A percentile compares a stretch with the other conserved stretches of the same genome.
phyloP scores from a whole-genome alignment of 2,113 vertebrate genomes.

The Corythornis vintsioides region DNA sequence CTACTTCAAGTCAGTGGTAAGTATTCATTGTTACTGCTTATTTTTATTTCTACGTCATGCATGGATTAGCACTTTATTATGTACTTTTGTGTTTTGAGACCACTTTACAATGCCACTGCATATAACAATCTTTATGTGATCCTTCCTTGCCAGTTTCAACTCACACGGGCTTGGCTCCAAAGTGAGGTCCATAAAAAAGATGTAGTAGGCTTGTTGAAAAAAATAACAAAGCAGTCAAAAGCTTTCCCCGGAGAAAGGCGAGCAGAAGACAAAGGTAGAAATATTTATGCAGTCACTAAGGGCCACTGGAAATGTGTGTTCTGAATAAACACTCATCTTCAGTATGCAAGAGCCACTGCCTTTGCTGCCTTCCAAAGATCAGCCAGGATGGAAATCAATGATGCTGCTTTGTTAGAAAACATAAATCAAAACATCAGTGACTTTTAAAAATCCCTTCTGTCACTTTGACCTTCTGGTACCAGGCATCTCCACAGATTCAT shows the following conservation, averaged over 20 bases:
- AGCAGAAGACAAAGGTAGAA: slow-evolving; percentile 17
- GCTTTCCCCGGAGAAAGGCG: neutral
- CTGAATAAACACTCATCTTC: slow-evolving; percentile 42
- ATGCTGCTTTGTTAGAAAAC: slow-evolving; percentile 58
- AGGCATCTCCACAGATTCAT: neutral
- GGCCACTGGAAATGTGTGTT: neutral
- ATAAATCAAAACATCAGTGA: slow-evolving; percentile 51
- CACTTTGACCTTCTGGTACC: slow-evolving; percentile 51
- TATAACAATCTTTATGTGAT: neutral
- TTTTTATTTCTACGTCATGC: neutral
- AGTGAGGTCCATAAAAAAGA: neutral
- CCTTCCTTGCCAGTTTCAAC: neutral
- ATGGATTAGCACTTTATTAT: neutral
- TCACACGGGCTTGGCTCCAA: neutral
- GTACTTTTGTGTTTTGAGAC: neutral
- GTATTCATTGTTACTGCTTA: neutral
- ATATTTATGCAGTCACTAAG: slow-evolving; percentile 10
- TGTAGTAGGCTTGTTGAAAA: slow-evolving; percentile 10
- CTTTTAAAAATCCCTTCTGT: slow-evolving; percentile 58
- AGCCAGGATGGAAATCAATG: slow-evolving; percentile 63
- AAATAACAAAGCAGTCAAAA: slow-evolving; percentile 21
- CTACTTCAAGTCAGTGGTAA: neutral
- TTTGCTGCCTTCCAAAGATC: slow-evolving; percentile 39
- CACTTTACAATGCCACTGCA: neutral
- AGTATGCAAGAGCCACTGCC: slow-evolving; percentile 14